These are phyloP conservation scores for Hirudo medicinalis DNA, from an alignment of 1,140 invertebrate genomes.

Conservation along the genomic window DNA sequence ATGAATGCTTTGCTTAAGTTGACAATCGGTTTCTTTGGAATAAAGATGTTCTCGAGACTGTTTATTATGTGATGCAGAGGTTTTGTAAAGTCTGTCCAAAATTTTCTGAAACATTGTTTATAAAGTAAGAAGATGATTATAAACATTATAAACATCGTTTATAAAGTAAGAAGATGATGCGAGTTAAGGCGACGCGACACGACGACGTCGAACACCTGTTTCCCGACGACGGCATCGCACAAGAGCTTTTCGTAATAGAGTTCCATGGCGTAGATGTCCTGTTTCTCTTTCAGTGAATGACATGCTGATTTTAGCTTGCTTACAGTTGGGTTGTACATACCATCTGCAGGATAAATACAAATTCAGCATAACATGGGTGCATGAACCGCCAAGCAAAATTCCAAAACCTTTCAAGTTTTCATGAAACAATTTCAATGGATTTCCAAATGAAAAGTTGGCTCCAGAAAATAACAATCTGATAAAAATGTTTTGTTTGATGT, in stretches of 20 bases:
- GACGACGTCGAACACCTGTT: neutral
- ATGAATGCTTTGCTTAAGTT: no score
- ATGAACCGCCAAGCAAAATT: no score
- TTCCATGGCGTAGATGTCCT: neutral
- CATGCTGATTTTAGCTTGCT: neutral
- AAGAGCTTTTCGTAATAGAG: constrained; percentile 8
- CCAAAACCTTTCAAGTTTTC: neutral
- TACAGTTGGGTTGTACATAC: neutral
- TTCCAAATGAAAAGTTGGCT: constrained; percentile 6
- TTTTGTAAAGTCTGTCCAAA: no score
- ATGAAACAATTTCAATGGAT: neutral
- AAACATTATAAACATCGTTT: no score
- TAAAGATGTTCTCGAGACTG: no score
- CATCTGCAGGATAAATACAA: neutral
- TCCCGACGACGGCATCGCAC: neutral
- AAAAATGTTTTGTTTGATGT: neutral
- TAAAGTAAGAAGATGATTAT: no score
- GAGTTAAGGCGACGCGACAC: no score
- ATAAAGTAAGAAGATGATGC: no score
- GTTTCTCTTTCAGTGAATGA: neutral
- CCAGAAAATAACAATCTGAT: neutral
- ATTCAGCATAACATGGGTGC: neutral
- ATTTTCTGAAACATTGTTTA: no score
- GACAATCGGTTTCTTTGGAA: no score
- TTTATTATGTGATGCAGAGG: no score